These are phyloP conservation scores for Mirounga angustirostris DNA, from an alignment of 2,113 vertebrate species.

Conservation along the genomic window DNA sequence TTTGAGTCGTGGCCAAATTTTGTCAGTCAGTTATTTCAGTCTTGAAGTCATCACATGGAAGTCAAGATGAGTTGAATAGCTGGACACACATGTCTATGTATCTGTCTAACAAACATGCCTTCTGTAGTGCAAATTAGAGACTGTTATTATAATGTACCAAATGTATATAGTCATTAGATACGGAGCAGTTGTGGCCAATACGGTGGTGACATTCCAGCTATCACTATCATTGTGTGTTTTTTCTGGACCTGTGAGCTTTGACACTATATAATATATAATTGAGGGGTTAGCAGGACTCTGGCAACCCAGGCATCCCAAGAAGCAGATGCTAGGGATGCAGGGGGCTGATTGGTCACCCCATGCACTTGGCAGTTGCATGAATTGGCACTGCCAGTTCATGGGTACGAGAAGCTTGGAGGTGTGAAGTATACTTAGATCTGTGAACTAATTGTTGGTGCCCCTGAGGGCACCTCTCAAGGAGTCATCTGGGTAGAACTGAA, in stretches of 20 bases:
- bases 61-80: constrained; percentile 57
- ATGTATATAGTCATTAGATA: constrained; percentile 17
- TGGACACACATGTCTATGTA: not conserved
- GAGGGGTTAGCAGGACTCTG: constrained; percentile 51
- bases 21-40: constrained; percentile 63
- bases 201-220: constrained; percentile 39
- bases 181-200: not conserved
- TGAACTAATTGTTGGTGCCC: constrained; percentile 58
- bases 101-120: constrained; percentile 50
- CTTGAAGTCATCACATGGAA: constrained; percentile 59
- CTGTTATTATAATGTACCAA: not conserved
- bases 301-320: constrained; percentile 54
- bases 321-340: constrained; percentile 74
- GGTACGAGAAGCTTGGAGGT: constrained; percentile 40
- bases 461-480: constrained; percentile 16
- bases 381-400: constrained; percentile 58
- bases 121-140: constrained; percentile 58
- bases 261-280: constrained; percentile 50
- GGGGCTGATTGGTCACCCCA: constrained; percentile 67
- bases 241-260: constrained; percentile 69
- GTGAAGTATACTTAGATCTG: constrained; percentile 33
- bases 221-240: constrained; percentile 63
- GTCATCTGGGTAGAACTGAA: constrained; percentile 37
- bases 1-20: constrained; percentile 77
- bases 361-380: constrained; percentile 72